Evolutionary conservation across 2,113 vertebrate species (phyloP).

Genomic region (Eublepharis macularius): DNA sequence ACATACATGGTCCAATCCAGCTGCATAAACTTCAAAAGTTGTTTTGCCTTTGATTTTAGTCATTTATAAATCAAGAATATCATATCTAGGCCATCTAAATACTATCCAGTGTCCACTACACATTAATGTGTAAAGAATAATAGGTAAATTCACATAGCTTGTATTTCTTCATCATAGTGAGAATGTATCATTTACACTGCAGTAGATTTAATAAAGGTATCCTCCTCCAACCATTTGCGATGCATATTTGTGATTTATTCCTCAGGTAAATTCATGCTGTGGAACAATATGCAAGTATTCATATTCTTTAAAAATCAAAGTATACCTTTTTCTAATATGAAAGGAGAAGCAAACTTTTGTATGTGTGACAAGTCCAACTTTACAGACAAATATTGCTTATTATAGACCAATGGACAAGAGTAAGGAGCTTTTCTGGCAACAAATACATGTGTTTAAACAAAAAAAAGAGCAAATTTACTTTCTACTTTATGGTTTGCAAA

Average conservation of each 20-base stretch:
- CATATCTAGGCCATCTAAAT: neutral
- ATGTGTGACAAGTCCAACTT: neutral
- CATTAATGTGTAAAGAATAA: slow-evolving; percentile 8
- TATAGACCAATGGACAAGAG: neutral
- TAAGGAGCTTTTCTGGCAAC: neutral
- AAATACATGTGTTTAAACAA: neutral
- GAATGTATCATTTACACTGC: neutral
- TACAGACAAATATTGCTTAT: slow-evolving; percentile 11
- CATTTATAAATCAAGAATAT: neutral
- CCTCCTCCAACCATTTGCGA: neutral
- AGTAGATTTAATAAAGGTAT: accelerated
- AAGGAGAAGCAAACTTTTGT: slow-evolving; percentile 3
- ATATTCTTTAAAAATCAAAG: accelerated
- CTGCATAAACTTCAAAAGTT: neutral
- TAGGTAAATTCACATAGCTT: neutral
- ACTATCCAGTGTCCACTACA: neutral
- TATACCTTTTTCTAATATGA: neutral
- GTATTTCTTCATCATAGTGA: neutral
- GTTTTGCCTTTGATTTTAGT: neutral
- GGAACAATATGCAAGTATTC: neutral
- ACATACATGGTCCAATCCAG: neutral
- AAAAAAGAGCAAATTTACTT: neutral
- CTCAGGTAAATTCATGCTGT: neutral
- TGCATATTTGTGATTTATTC: neutral
- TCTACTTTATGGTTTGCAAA: neutral